Evolutionary conservation across 2,797 vertebrate genomes (phyloP), one percentile per base, ranked within the genome.

Genomic region (Chromis chromis): DNA sequence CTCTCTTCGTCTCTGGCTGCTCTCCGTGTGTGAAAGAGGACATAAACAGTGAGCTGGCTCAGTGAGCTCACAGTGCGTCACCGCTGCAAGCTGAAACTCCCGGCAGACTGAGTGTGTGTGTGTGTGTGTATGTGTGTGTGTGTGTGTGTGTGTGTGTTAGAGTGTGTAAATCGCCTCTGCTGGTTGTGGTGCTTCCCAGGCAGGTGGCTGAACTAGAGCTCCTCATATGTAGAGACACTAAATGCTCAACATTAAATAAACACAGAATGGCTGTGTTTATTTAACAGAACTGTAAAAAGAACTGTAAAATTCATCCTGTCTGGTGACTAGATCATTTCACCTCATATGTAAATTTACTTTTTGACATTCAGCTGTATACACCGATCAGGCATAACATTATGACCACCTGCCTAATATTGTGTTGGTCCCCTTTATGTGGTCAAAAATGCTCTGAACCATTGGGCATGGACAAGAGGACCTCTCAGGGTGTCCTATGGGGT

Each of bases 51-150:
- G 76, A 79, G 81, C 69, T 68, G 75, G 72, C 61, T 82, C 31
- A 44, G 78, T 91, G 84, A 91, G 83, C 78, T 90, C 90, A 89
- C 80, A 28, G 72, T 84, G 91, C 92, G 94, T 94, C 93, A 93
- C 75, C 21, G 71, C 78, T 86, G 88, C 85, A 82, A 86, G 65
- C 54, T 84, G 88, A 89, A 91, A 89, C 88, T 79, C 72, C 85
- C 63, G 65, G 27, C 56, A 25, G 19, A 1, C 74, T 31, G 6
- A 16, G 53, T 21, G 66, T 22, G 27, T 2, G 70, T 21, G 52
- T 27, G 53, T 40, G 61, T 27, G 68, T 14, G 25, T 39, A 46
- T 46, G 39, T 19, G 60, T 16, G 52, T 5, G 69, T 61, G 31
- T 7, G 28, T 28, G 28, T 28, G 28, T 28, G 27, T 27, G 53